A percentile compares a stretch with the other conserved stretches of the same genome.
Evolutionary conservation across 2,888 invertebrate species (phyloP).

Genomic region (Atethmia centrago): DNA sequence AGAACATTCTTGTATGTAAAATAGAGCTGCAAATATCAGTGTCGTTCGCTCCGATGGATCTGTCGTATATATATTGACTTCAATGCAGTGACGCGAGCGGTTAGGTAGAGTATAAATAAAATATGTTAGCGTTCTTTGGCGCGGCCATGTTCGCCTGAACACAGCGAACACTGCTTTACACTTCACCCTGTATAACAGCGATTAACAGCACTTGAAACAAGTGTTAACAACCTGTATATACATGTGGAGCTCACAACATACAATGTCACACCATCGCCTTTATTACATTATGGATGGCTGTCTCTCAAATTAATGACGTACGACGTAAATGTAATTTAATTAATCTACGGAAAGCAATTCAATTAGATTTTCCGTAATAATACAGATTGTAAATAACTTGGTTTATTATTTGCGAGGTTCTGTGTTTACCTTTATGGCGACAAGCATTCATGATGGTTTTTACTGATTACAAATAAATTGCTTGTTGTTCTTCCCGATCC

Average conservation of each 20-base stretch:
- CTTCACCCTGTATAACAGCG: slow-evolving; percentile 50
- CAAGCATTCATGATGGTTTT: slow-evolving; percentile 3
- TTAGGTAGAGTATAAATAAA: slow-evolving; percentile 64
- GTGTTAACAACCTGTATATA: slow-evolving; percentile 15
- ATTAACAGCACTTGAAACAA: slow-evolving; percentile 31
- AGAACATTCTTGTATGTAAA: slow-evolving; percentile 70
- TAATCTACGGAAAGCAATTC: slow-evolving; percentile 46
- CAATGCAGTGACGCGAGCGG: slow-evolving; percentile 64
- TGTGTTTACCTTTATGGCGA: slow-evolving; percentile 2
- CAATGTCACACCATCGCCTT: slow-evolving; percentile 46
- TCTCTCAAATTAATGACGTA: slow-evolving; percentile 38
- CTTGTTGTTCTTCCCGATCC: neutral
- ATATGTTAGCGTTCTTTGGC: slow-evolving; percentile 66
- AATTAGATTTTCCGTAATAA: slow-evolving; percentile 39
- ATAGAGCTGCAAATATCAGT: slow-evolving; percentile 69
- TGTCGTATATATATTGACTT: slow-evolving; percentile 68
- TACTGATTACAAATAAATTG: neutral
- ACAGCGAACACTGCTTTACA: slow-evolving; percentile 21
- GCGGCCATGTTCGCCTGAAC: slow-evolving; percentile 38
- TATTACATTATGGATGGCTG: slow-evolving; percentile 40
- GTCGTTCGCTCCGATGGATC: slow-evolving; percentile 68
- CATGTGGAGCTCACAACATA: neutral
- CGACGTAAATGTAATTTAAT: slow-evolving; percentile 46
- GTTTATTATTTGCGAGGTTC: slow-evolving; percentile 19
- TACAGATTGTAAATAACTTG: slow-evolving; percentile 43